phyloP scores from a whole-genome alignment of 2,113 vertebrate species.

The Archilochus colubris region DNA sequence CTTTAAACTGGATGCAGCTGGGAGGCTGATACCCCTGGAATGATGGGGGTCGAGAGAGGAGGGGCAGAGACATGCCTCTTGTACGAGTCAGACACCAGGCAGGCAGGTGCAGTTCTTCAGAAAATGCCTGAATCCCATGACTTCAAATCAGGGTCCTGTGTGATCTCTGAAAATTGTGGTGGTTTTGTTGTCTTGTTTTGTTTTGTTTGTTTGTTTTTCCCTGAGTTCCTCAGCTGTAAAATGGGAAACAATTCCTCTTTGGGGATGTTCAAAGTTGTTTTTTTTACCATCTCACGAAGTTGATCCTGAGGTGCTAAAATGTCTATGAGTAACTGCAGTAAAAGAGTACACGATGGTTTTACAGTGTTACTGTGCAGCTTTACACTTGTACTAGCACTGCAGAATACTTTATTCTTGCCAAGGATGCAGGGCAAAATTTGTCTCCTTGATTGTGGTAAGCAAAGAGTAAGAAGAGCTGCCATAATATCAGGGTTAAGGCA shows the following conservation, averaged over 20 bases:
- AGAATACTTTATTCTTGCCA: not conserved
- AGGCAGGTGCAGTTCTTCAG: accelerated
- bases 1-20: not conserved
- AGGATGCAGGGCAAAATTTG: not conserved
- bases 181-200: not conserved
- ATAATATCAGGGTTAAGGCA: not conserved
- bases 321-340: not conserved
- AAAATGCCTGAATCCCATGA: accelerated
- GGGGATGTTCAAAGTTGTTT: not conserved
- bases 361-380: not conserved
- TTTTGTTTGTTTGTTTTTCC: not conserved
- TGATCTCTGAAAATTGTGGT: not conserved
- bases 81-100: not conserved
- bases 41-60: not conserved
- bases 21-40: not conserved
- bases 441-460: not conserved
- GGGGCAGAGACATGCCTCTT: not conserved
- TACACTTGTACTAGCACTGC: not conserved
- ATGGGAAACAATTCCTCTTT: not conserved
- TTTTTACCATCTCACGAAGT: not conserved
- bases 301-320: not conserved
- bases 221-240: not conserved
- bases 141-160: not conserved
- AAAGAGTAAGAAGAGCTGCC: not conserved
- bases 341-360: not conserved